Base-by-base conservation (phyloP, 2,888 invertebrate species). In the Chymomyza procnemis region DNA sequence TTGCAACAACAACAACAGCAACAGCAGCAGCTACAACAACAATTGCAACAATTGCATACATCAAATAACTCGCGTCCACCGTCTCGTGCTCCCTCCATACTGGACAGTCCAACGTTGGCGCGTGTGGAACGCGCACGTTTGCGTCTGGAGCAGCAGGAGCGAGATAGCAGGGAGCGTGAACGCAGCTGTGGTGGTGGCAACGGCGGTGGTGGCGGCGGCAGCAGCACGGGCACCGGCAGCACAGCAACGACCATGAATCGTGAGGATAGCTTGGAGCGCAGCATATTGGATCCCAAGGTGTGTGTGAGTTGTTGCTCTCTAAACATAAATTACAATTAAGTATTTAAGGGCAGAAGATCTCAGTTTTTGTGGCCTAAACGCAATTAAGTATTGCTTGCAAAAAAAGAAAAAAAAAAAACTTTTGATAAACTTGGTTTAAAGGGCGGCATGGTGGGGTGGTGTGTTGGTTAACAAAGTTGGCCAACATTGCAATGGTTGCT, bases 101-200 rank as follows among this genome's bases (percentile, higher is more conserved):
- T 93, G 82, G 93, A 93, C 88, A 93, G 93, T 72, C 93, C 93
- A 74, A 93, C 93, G 75, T 90, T 93, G 82, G 93, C 93, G 71
- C 91, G 93, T 78, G 93, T 93, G 68, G 93, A 93, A 89, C 92
- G 93, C 80, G 93, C 93, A 55, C 92, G 93, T 77, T 87, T 93
- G 74, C 90, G 93, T 67, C 91, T 93, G 76, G 93, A 93, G 78
- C 92, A 88, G 64, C 80, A 86, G 70, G 79, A 82, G 19, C 74
- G 75, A 9, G 79, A 79, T 18, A 67, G 26, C 26, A 26, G 83
- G 6, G 83, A 82, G 9, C 78, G 76, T 6, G 81, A 86, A 57
- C 75, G 82, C 21, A 71, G 79, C 61, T 79, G 78, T 58, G 76
- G 74, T 30, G 65, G 67, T 8, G 76, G 79, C 54, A 71, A 73